Evolutionary conservation across 1,140 invertebrate genomes (phyloP).

Genomic region (Drosophila bipectinata): DNA sequence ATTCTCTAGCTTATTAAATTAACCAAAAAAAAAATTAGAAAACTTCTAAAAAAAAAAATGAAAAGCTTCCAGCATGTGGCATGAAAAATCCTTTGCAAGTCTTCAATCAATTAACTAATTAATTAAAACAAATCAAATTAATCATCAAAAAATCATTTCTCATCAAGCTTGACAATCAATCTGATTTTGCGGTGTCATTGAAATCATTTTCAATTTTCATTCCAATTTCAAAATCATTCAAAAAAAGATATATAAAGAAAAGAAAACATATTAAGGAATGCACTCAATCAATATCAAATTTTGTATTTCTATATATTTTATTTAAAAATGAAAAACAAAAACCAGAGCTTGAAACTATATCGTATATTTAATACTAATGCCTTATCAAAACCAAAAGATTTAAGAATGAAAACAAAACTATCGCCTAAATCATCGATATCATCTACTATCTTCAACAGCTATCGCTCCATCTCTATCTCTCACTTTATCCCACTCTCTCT

Average conservation of each 20-base stretch:
- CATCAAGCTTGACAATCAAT: conserved; percentile 44
- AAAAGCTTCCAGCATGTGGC: conserved; percentile 20
- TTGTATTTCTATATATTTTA: conserved; percentile 9
- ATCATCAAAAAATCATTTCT: too few species aligned
- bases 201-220: conserved; percentile 4
- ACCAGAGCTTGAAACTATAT: conserved; percentile 43
- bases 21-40: neutral
- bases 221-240: neutral
- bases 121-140: neutral
- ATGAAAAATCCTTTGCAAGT: neutral
- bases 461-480: neutral
- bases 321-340: neutral
- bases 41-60: neutral
- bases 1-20: neutral
- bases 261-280: conserved; percentile 2
- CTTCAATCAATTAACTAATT: neutral
- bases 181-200: conserved; percentile 29
- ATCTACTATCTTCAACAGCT: neutral
- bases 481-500: conserved; percentile 4
- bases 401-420: conserved; percentile 16
- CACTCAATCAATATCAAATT: conserved; percentile 7
- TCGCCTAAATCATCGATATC: conserved; percentile 20
- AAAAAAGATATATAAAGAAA: neutral
- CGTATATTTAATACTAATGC: conserved; percentile 7
- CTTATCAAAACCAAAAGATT: conserved; percentile 15